phyloP scores from a whole-genome alignment of 2,797 vertebrate species.

The Huso huso region DNA sequence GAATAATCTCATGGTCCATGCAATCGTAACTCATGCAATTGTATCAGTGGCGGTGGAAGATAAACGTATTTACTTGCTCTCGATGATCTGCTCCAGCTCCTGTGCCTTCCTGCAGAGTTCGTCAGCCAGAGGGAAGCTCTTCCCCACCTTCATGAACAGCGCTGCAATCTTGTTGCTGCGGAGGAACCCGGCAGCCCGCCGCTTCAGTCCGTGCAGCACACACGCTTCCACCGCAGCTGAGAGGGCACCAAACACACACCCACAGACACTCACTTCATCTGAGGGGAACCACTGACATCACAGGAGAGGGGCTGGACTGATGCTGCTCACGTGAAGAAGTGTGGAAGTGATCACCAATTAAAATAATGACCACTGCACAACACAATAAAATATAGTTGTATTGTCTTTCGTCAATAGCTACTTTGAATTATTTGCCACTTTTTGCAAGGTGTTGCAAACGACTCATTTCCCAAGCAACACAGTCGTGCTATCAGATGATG shows the following conservation, averaged over 20 bases:
- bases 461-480: too few species aligned
- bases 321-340: too few species aligned
- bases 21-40: too few species aligned
- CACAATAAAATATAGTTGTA: too few species aligned
- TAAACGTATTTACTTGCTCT: slow-evolving; percentile 67
- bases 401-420: too few species aligned
- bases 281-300: neutral
- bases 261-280: neutral
- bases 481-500: too few species aligned
- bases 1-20: too few species aligned
- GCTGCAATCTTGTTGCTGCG: slow-evolving; percentile 95
- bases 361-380: too few species aligned
- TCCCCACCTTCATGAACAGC: slow-evolving; percentile 93
- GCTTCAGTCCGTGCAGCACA: slow-evolving; percentile 77
- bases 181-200: slow-evolving; percentile 85
- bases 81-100: slow-evolving; percentile 83
- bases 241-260: neutral
- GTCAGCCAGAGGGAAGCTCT: slow-evolving; percentile 80
- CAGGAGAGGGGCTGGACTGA: too few species aligned
- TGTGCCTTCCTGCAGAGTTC: slow-evolving; percentile 89
- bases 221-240: slow-evolving; percentile 91
- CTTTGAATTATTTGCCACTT: too few species aligned
- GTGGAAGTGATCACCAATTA: too few species aligned
- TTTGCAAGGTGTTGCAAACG: too few species aligned
- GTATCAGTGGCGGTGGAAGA: slow-evolving; percentile 3